These are phyloP conservation scores for Phaedon cochleariae DNA, from an alignment of 2,888 invertebrate species.

Conservation along the genomic window DNA sequence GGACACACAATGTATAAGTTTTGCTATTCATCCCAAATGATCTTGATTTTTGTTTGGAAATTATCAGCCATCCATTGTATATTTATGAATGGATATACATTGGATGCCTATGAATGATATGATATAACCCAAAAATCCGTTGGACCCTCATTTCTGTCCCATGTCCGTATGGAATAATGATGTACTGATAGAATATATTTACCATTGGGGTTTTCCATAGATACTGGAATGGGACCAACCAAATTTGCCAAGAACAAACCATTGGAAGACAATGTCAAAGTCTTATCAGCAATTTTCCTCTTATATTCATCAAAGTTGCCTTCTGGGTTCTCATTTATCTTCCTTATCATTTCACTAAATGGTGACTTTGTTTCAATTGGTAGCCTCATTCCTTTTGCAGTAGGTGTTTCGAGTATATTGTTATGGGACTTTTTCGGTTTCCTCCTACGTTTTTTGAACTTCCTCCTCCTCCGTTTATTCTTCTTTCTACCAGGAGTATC, in stretches of 20 bases:
- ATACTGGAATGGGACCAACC: constrained; percentile 13
- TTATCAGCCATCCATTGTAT: no score
- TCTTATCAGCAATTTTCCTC: neutral
- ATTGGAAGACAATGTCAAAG: no score
- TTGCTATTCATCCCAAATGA: no score
- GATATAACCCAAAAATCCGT: no score
- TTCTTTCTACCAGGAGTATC: neutral
- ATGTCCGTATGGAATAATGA: no score
- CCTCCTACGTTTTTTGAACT: constrained; percentile 27
- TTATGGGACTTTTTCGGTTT: constrained; percentile 27
- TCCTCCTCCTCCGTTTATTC: constrained; percentile 19
- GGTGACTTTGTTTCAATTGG: constrained; percentile 11
- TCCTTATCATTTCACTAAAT: constrained; percentile 32
- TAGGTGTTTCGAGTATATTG: constrained; percentile 36
- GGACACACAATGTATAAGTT: no score
- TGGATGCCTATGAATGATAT: no score
- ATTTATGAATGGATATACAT: no score
- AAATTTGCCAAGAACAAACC: constrained; percentile 12
- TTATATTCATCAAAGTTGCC: constrained; percentile 33
- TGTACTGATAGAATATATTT: neutral
- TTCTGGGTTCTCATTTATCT: constrained; percentile 39
- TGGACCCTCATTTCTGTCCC: no score
- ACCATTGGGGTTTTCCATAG: neutral
- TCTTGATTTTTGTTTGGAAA: no score
- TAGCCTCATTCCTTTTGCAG: constrained; percentile 22